Evolutionary conservation across 2,797 vertebrate species (phyloP), one percentile per base, ranked within the genome.

Genomic region (Pseudochromis fuscus): DNA sequence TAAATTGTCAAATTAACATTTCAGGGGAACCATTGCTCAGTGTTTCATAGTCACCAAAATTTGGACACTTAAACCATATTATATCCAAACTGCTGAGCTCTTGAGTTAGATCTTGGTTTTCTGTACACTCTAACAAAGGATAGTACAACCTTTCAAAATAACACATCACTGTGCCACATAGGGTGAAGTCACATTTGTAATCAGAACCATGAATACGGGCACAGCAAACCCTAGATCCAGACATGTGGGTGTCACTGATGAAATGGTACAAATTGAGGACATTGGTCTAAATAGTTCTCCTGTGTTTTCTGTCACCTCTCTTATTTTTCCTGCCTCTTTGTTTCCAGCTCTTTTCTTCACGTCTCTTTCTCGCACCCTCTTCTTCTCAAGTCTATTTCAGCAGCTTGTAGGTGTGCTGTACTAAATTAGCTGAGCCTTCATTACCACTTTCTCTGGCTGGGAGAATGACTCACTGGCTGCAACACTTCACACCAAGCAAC

Each of bases 391-490:
- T 88, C 82, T 88, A 90, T 88, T 87, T 91, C 27, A 42, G 77
- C 59, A 75, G 21, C 42, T n/a, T 7, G 87, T 88, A 87, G 85
- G 84, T 83, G 85, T 83, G 44, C 24, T 35, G 67, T 40, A 85
- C 79, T 89, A 80, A 90, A 88, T 87, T 78, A 68, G 67, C 60
- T 4, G 3, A 81, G 71, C 37, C 68, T 75, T 85, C 72, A 77
- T 88, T 79, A 73, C 40, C 56, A 25, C 75, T 73, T 66, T 75
- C 81, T 77, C 68, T 65, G 18, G 53, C 67, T 77, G 75, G 61
- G 71, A 44, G 72, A 78, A 74, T 91, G 86, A 91, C 46, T 91
- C 89, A 91, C 77, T 59, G 73, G 48, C 80, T 77, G 73, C 78
- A 73, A 66, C 65, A 30, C 63, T 75, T 83, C 48, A 66, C 64